Evolutionary conservation across 1,140 invertebrate species (phyloP), one percentile per base, ranked within the genome.

Genomic region (Drosophila micromelanica): DNA sequence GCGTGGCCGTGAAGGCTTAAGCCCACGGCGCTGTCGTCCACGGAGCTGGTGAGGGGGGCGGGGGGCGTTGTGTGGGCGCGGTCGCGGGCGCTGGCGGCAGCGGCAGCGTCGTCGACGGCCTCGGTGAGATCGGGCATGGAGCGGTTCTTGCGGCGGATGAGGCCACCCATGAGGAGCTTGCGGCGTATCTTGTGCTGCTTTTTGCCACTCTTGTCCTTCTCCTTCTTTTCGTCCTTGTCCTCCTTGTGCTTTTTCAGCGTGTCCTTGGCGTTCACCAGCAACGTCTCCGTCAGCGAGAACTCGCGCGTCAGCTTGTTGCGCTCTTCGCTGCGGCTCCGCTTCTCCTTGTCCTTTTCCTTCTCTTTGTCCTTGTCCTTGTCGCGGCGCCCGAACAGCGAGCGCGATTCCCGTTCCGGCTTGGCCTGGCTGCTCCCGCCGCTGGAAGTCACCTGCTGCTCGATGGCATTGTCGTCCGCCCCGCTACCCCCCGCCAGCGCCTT

Each of bases 101-200:
- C 13, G 3, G 35, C 38, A 12, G 55, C 94, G 3, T 92, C 93
- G 78, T 93, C 93, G 13, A 92, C 92, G 67, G 96, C 95, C 90
- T 97, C 96, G 2, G 97, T 95, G 13, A 98, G 92, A 93, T 98
- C 97, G 1, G 97, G 97, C 96, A 98, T 97, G 63, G 96, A 97
- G 69, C 97, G 93, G 91, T 98, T 98, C 92, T 98, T 98, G 32
- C 97, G 93, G 73, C 95, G 94, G 35, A 98, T 97, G 55, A 98
- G 93, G 1, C 97, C 97, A 23, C 97, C 97, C 97, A 98, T 97
- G 1, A 98, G 84, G 1, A 98, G 82, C 92, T 98, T 98, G 87
- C 97, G 93, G 27, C 97, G 93, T 43, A 98, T 97, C 92, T 97
- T 97, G 87, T 98, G 97, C 90, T 98, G 97, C 77, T 98, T 98